These are phyloP conservation scores for Tinea pellionella DNA, from an alignment of 2,888 invertebrate genomes.

Conservation along the genomic window DNA sequence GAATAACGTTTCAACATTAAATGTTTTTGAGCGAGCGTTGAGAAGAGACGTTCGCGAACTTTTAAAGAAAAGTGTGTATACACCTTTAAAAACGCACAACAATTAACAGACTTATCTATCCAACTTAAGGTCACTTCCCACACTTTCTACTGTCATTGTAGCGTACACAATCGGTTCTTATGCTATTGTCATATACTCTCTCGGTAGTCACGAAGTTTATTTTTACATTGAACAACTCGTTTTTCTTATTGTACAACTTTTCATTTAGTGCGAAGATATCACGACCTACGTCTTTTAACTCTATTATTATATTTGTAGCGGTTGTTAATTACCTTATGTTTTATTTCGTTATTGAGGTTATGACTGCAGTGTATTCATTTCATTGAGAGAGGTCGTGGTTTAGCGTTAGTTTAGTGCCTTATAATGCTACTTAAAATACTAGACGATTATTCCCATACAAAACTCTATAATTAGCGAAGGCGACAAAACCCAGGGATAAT, in stretches of 20 bases:
- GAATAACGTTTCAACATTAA: no score
- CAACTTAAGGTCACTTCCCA: constrained; percentile 36
- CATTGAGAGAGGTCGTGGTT: no score
- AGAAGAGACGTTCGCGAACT: no score
- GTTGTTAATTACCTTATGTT: background rate
- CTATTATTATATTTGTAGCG: background rate
- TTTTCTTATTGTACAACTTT: constrained; percentile 16
- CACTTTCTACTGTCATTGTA: constrained; percentile 63
- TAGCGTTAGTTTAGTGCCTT: no score
- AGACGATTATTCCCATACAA: no score
- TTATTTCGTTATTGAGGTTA: background rate
- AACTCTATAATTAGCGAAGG: no score
- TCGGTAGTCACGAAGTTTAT: constrained; percentile 31
- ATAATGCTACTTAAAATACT: no score
- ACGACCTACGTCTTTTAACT: background rate
- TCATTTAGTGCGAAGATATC: constrained; percentile 1
- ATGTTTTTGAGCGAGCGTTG: no score
- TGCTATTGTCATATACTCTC: constrained; percentile 30
- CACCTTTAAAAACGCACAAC: constrained; percentile 25
- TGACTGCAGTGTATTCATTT: no score
- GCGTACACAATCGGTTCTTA: constrained; percentile 48
- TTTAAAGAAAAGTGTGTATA: background rate
- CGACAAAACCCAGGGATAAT: no score
- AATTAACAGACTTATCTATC: constrained; percentile 42
- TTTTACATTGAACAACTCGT: constrained; percentile 23